Evolutionary conservation across 1,140 invertebrate genomes (phyloP).

Genomic region (Heliconius hermathena): DNA sequence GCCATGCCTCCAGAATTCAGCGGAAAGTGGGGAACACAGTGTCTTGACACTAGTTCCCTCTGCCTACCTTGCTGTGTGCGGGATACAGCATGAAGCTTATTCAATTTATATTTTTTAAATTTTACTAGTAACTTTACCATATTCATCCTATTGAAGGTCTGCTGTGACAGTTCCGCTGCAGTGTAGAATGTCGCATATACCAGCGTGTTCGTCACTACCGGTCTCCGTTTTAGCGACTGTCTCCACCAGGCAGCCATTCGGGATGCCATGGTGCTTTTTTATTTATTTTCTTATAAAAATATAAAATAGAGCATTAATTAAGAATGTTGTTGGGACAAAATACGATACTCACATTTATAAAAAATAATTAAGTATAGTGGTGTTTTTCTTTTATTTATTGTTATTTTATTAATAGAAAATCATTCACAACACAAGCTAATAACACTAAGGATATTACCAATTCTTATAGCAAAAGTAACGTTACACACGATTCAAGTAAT

Average conservation of each 20-base stretch:
- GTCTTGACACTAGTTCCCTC: too few relatives aligned
- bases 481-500: not conserved
- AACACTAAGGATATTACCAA: not conserved
- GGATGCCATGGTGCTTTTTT: constrained; percentile 44
- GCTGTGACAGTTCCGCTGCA: constrained; percentile 89
- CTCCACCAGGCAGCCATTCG: constrained; percentile 49
- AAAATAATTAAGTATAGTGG: too few relatives aligned
- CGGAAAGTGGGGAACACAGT: too few relatives aligned
- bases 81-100: too few relatives aligned
- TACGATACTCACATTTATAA: too few relatives aligned
- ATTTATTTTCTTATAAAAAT: not conserved
- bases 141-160: constrained; percentile 85
- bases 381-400: too few relatives aligned
- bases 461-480: not conserved
- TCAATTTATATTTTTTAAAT: too few relatives aligned
- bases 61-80: too few relatives aligned
- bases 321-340: not conserved
- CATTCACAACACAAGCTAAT: too few relatives aligned
- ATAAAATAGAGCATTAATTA: not conserved
- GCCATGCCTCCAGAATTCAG: too few relatives aligned
- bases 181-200: constrained; percentile 90
- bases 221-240: constrained; percentile 77
- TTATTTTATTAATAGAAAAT: too few relatives aligned
- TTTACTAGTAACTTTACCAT: not conserved
- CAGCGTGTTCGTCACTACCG: constrained; percentile 87